These are phyloP conservation scores for Fragum whitleyi DNA, from an alignment of 2,888 invertebrate species.

Conservation along the genomic window DNA sequence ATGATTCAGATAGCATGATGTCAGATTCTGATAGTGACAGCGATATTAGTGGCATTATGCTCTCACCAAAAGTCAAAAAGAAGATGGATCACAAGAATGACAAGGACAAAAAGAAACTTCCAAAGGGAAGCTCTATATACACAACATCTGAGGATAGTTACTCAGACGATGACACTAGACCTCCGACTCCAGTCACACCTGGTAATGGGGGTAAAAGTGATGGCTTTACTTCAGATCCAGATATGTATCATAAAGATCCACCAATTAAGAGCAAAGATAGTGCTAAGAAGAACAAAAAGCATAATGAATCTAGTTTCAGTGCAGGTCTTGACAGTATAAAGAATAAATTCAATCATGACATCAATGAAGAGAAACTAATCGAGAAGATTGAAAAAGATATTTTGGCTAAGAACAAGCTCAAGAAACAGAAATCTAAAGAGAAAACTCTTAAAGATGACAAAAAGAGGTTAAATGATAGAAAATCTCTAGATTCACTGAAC, in stretches of 20 bases:
- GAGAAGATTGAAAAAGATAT: conserved; percentile 30
- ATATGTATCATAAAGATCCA: conserved; percentile 36
- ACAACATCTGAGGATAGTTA: conserved; percentile 64
- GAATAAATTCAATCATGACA: conserved; percentile 5
- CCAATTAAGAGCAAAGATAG: conserved; percentile 33
- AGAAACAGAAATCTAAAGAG: conserved; percentile 58
- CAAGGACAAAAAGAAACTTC: conserved; percentile 57
- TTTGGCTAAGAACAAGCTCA: conserved; percentile 42
- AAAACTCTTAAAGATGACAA: conserved; percentile 57
- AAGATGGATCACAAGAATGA: conserved; percentile 39
- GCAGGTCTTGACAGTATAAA: conserved; percentile 48
- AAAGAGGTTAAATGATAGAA: conserved; percentile 49
- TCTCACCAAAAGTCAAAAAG: conserved; percentile 54
- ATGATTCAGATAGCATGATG: conserved; percentile 62
- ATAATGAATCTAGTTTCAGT: conserved; percentile 51
- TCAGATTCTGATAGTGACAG: conserved; percentile 63
- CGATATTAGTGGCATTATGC: conserved; percentile 62
- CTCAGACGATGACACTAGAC: conserved; percentile 61
- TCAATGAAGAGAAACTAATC: conserved; percentile 23
- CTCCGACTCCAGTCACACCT: conserved; percentile 53
- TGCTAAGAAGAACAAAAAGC: conserved; percentile 34
- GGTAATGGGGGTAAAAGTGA: conserved; percentile 57
- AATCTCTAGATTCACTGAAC: conserved; percentile 44
- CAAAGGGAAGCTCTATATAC: conserved; percentile 65
- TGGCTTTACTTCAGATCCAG: conserved; percentile 57